Conservation (phyloP, 2,797 vertebrate species). For the Ceyx erithaca region DNA sequence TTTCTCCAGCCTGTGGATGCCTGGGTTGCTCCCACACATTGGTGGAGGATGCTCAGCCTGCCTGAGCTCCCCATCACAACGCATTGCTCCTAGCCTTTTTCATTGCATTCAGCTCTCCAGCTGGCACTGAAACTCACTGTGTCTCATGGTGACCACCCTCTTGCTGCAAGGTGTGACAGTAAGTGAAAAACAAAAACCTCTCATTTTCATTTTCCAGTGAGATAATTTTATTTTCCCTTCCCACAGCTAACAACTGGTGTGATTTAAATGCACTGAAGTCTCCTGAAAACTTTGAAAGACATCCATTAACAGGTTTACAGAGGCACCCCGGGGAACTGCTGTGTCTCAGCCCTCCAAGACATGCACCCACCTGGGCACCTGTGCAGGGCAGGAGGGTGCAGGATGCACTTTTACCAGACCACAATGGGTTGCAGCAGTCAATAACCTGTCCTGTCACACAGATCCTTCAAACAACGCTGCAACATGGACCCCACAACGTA, state of each 20-base stretch:
- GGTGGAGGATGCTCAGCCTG: constrained; percentile 11
- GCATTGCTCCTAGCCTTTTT: neutral
- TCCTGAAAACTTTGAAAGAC: constrained; percentile 30
- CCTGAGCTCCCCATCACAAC: constrained; percentile 8
- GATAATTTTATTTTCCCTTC: constrained; percentile 25
- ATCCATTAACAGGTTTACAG: neutral
- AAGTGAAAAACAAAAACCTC: constrained; percentile 46
- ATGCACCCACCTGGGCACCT: accelerated
- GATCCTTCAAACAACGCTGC: neutral
- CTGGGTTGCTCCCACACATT: neutral
- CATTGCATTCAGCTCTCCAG: constrained; percentile 25
- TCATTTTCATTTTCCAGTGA: constrained; percentile 6
- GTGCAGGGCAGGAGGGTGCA: accelerated
- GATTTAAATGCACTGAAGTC: neutral
- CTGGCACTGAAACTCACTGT: constrained; percentile 4
- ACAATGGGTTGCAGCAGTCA: accelerated
- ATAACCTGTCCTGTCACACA: neutral
- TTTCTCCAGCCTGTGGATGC: neutral
- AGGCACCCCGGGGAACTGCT: neutral
- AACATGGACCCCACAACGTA: accelerated
- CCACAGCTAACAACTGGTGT: constrained; percentile 35
- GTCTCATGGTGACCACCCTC: constrained; percentile 40
- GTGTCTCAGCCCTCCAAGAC: neutral
- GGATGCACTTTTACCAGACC: neutral
- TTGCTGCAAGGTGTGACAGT: constrained; percentile 41